Percentiles rank a stretch among this genome's conserved stretches.
These are phyloP conservation scores for Oreochromis tanganicae DNA, from an alignment of 2,113 vertebrate species.

Conservation along the genomic window DNA sequence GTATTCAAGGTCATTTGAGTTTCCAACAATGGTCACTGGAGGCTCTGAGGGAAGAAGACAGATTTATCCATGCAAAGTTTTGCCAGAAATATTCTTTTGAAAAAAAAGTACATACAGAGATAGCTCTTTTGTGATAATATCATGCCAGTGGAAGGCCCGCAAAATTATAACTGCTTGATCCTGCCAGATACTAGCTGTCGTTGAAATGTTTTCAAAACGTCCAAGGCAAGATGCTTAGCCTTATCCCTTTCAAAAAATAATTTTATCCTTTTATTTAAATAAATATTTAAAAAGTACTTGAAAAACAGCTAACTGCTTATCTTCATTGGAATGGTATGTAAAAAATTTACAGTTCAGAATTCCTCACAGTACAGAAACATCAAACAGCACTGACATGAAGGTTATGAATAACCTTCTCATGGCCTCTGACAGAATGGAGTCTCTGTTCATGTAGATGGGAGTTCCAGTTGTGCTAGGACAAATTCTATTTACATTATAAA, in stretches of 20 bases:
- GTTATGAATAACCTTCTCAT: neutral
- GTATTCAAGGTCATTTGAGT: conserved; percentile 45
- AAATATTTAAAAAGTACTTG: neutral
- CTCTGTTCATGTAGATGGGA: neutral
- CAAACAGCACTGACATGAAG: neutral
- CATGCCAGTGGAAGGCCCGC: neutral
- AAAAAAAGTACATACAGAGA: neutral
- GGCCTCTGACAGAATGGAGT: neutral
- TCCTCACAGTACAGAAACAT: neutral
- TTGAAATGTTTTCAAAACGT: neutral
- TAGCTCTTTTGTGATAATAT: neutral
- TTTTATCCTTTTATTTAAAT: neutral
- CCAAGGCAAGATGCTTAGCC: neutral
- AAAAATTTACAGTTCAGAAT: neutral
- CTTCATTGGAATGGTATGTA: neutral
- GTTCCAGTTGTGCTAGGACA: neutral
- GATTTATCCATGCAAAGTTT: neutral
- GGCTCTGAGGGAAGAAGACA: conserved; percentile 65
- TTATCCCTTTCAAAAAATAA: neutral
- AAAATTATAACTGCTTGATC: neutral
- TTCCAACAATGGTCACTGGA: conserved; percentile 77
- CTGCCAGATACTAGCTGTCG: neutral
- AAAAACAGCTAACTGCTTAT: neutral
- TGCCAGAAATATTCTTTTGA: neutral
- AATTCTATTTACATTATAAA: neutral